Evolutionary conservation across 2,888 invertebrate species (phyloP), one percentile per base, ranked within the genome.

Genomic region (Allophyes oxyacanthae): DNA sequence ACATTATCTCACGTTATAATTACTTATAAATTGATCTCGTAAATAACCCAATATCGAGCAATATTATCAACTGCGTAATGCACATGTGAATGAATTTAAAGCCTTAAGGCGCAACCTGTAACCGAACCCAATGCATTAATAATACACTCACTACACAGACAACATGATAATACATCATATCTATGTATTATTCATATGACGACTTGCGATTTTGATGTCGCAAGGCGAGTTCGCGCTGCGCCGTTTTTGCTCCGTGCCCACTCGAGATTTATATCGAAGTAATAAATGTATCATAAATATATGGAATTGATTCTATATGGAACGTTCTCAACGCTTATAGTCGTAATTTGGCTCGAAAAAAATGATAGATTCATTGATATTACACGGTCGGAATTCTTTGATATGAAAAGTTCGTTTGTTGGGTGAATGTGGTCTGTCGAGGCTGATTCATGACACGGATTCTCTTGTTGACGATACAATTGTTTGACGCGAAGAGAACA

Each of bases 121-220:
- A 74, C 72, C 64, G 62, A 75, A 72, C 74, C 72, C 67, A 78
- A 76, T 77, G 67, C 70, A 77, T 79, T 75, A 64, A 60, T 74
- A 79, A 77, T 78, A 76, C 78, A 58, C 69, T 61, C 64, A 70
- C 69, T 76, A 75, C 77, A 78, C 68, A 65, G 69, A 72, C 76
- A 81, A 85, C 84, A 84, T 82, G 85, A 84, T 88, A 87, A 87
- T 85, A 84, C 85, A 88, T 87, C 87, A 87, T 84, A 87, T 78
- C 75, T 73, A 88, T 91, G 87, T 87, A 82, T 91, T 87, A 91
- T 92, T 91, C 88, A 92, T 91, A 79, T 75, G 83, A 86, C 83
- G 84, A 88, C 86, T 84, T 81, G 84, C 79, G 83, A 85, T 86
- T 87, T 88, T 82, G 85, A 88, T 90, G 89, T 90, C 81, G 90